phyloP scores from a whole-genome alignment of 2,888 invertebrate genomes.

The Pollenia griseotomentosa region DNA sequence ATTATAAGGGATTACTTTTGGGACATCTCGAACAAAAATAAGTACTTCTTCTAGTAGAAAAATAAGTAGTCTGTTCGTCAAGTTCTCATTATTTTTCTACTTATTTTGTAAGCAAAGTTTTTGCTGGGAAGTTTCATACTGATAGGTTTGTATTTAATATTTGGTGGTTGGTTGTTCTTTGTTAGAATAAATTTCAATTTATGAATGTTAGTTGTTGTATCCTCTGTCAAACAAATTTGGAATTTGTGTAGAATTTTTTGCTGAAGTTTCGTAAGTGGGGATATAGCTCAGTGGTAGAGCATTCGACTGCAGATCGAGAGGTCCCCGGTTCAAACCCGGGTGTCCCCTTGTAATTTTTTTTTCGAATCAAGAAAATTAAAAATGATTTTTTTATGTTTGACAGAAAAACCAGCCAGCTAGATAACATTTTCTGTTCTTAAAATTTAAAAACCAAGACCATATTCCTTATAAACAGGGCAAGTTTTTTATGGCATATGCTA shows the following conservation, averaged over 20 bases:
- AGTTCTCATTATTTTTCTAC: too few relatives aligned
- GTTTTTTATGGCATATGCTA: too few relatives aligned
- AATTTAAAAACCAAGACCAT: too few relatives aligned
- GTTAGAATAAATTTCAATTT: background rate
- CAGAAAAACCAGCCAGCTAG: too few relatives aligned
- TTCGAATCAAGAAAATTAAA: background rate
- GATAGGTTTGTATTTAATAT: background rate
- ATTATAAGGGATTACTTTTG: too few relatives aligned
- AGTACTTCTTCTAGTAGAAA: too few relatives aligned
- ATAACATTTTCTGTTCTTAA: too few relatives aligned
- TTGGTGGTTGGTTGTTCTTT: conserved; percentile 7
- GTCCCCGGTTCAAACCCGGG: conserved; percentile 81
- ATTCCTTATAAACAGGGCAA: too few relatives aligned
- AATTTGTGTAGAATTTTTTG: background rate
- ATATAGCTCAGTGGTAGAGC: conserved; percentile 82
- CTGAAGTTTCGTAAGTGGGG: conserved; percentile 69
- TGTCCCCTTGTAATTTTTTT: conserved; percentile 71
- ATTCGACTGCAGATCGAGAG: conserved; percentile 83
- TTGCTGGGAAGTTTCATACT: background rate
- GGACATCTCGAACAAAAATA: too few relatives aligned
- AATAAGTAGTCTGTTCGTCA: too few relatives aligned
- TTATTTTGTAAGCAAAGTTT: too few relatives aligned
- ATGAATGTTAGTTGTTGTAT: background rate
- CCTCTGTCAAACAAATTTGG: background rate
- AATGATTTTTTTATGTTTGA: background rate